A percentile compares a stretch with the other conserved stretches of the same genome.
Conservation (phyloP, 2,888 invertebrate genomes). For the Notocelia uddmanniana region DNA sequence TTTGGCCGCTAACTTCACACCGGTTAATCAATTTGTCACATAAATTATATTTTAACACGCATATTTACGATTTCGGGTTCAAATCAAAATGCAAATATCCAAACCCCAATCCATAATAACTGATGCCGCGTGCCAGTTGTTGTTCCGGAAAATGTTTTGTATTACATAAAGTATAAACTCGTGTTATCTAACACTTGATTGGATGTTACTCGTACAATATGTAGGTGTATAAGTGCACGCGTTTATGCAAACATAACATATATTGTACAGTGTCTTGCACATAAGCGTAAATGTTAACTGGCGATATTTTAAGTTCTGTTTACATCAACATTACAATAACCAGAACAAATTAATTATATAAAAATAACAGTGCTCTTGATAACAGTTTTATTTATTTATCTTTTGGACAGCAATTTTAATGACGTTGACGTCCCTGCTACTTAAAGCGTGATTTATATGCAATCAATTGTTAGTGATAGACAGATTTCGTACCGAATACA, state of each 20-base stretch:
- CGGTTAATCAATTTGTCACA: constrained; percentile 42
- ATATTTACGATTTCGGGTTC: constrained; percentile 23
- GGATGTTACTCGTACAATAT: constrained; percentile 21
- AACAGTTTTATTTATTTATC: background rate
- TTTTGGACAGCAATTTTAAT: background rate
- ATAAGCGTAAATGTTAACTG: background rate
- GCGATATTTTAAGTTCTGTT: background rate
- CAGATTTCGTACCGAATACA: background rate
- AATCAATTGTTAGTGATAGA: background rate
- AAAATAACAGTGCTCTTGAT: background rate
- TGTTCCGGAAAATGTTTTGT: constrained; percentile 42
- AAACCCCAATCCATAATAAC: constrained; percentile 44
- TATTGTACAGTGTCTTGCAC: background rate
- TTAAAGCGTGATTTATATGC: background rate
- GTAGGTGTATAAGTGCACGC: constrained; percentile 22
- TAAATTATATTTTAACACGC: constrained; percentile 36
- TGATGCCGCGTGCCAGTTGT: constrained; percentile 23
- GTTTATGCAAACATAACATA: constrained; percentile 26
- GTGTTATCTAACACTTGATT: constrained; percentile 34
- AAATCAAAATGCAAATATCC: constrained; percentile 42
- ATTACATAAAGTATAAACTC: constrained; percentile 39
- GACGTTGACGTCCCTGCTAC: too few species aligned
- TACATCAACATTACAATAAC: background rate
- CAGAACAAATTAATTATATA: background rate
- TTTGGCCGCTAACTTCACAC: too few species aligned